Base-by-base conservation (phyloP, 2,113 vertebrate species). In the Sula dactylatra region DNA sequence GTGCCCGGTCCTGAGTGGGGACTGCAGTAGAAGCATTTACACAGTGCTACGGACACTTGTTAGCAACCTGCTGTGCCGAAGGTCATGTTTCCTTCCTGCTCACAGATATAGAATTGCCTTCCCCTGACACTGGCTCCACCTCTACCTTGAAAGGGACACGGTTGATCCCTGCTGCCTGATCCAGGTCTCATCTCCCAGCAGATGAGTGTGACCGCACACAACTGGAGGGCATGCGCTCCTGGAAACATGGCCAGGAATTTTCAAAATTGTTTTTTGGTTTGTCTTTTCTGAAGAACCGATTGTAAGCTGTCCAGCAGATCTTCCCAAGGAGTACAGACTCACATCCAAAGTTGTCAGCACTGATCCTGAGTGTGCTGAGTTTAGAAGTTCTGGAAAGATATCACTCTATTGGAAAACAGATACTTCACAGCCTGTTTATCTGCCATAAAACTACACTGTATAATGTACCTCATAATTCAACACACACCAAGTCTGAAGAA, bases 81-180 rank as follows among this genome's bases (percentile, higher is more conserved):
- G 66, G 67, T 91, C 88, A 56, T 4, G 16, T 40, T 54, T 94
- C 96, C 93, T 95, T 95, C 96, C 94, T 65, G 86, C 56, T 95
- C 59, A 80, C 69, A 90, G 70, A 73, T 36, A 62, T 65, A 50
- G 82, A 88, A 21, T 10, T 13, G 50, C 93, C 90, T 92, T 65
- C 79, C 66, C 87, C 13, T 12, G 8, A 66, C 44, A 65, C 14
- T 3, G 4, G 62, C 69, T 88, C 67, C 87, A 72, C 71, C 71
- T 83, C 76, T 65, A 25, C 66, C 84, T 90, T 82, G 83, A 87
- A 94, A 94, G 69, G 79, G 83, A 72, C 67, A 58, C 11, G 13
- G 80, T 3, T 45, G 69, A 32, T 70, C 42, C 65, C 54, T 38
- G 56, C 55, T 64, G 44, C 93, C 32, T 36, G 38, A 38, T 13